Evolutionary conservation across 2,888 invertebrate species (phyloP).

Genomic region (Nemotelus pantherinus): DNA sequence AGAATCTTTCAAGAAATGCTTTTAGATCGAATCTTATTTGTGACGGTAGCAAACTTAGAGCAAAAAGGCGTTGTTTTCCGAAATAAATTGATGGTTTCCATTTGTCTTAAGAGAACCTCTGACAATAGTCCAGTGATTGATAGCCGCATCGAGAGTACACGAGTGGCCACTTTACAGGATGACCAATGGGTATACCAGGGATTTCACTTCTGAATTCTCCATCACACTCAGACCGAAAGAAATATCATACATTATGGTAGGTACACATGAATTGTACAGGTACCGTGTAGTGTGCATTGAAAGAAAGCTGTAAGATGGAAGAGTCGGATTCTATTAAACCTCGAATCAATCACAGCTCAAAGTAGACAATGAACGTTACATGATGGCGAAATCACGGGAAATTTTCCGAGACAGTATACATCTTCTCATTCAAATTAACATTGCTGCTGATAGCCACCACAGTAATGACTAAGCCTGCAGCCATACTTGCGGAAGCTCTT

Average conservation of each 20-base stretch:
- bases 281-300: no score
- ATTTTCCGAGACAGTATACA: no score
- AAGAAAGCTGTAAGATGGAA: no score
- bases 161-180: neutral
- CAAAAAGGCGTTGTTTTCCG: slow-evolving; percentile 6
- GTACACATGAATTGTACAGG: no score
- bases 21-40: slow-evolving; percentile 2
- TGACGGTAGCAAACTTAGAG: neutral
- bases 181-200: neutral
- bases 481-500: no score
- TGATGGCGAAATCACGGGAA: no score
- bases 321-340: no score
- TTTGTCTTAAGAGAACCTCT: slow-evolving; percentile 16
- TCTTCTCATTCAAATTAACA: no score
- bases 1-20: neutral
- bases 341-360: no score
- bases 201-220: neutral
- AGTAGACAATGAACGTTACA: no score
- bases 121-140: slow-evolving; percentile 21
- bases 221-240: neutral
- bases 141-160: neutral
- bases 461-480: no score
- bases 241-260: slow-evolving; percentile 6
- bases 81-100: slow-evolving; percentile 28
- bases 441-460: no score